phyloP scores from a whole-genome alignment of 2,797 vertebrate species.

The Phataginus tetradactyla region DNA sequence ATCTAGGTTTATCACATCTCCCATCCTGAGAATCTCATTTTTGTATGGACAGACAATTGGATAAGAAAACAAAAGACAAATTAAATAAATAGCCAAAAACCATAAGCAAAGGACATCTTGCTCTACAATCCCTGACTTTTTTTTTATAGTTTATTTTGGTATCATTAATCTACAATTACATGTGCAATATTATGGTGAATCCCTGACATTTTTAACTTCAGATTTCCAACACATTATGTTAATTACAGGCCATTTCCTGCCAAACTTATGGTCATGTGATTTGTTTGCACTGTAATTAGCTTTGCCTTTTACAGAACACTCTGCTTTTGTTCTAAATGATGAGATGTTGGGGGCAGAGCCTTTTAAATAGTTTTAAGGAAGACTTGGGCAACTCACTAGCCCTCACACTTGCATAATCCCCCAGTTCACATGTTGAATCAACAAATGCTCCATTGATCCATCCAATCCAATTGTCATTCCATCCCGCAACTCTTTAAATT shows the following conservation, averaged over 20 bases:
- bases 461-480: constrained; percentile 36
- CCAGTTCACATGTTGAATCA: background rate
- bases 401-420: background rate
- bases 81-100: background rate
- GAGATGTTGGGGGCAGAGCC: background rate
- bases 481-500: constrained; percentile 46
- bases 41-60: background rate
- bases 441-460: background rate
- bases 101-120: background rate
- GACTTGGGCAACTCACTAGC: background rate
- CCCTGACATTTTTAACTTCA: background rate
- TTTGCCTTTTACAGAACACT: background rate
- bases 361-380: background rate
- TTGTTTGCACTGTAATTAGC: background rate
- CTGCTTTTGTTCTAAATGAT: background rate
- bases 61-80: background rate
- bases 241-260: background rate
- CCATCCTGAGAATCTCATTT: background rate
- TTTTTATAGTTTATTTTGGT: background rate
- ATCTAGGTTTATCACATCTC: background rate
- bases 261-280: background rate
- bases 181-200: too few species aligned
- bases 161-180: too few species aligned
- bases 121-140: background rate
- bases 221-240: background rate